Evolutionary conservation across 2,888 invertebrate species (phyloP).

Genomic region (Drepana falcataria): DNA sequence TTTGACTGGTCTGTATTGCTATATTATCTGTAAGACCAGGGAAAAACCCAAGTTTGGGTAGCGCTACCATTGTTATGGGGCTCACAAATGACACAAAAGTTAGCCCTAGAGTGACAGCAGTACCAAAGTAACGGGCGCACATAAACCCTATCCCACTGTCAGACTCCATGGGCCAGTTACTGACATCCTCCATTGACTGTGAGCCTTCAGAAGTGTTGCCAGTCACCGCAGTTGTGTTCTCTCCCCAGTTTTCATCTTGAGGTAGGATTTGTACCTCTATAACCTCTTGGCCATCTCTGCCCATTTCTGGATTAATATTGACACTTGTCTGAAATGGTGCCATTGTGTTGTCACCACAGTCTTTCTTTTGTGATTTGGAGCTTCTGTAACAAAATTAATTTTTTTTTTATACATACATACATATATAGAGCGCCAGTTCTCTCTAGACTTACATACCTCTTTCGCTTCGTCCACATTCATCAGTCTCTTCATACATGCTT

Average conservation of each 20-base stretch:
- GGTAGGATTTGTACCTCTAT: slow-evolving; percentile 97
- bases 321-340: slow-evolving; percentile 93
- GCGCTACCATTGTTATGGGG: slow-evolving; percentile 95
- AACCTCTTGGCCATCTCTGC: slow-evolving; percentile 90
- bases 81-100: slow-evolving; percentile 92
- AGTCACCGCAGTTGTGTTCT: slow-evolving; percentile 97
- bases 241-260: slow-evolving; percentile 99
- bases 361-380: slow-evolving; percentile 82
- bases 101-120: slow-evolving; percentile 87
- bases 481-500: no score
- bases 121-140: slow-evolving; percentile 91
- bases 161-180: slow-evolving; percentile 88
- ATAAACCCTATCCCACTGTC: slow-evolving; percentile 84
- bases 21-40: slow-evolving; percentile 85
- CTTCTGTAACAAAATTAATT: slow-evolving; percentile 70
- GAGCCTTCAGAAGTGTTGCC: slow-evolving; percentile 98
- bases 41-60: slow-evolving; percentile 93
- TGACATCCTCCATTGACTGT: slow-evolving; percentile 94
- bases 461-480: no score
- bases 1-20: slow-evolving; percentile 83
- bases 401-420: no score
- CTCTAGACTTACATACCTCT: no score
- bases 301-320: slow-evolving; percentile 87
- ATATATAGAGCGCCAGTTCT: no score
- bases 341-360: slow-evolving; percentile 80